Evolutionary conservation across 2,113 vertebrate genomes (phyloP).

Genomic region (Podilymbus podiceps): DNA sequence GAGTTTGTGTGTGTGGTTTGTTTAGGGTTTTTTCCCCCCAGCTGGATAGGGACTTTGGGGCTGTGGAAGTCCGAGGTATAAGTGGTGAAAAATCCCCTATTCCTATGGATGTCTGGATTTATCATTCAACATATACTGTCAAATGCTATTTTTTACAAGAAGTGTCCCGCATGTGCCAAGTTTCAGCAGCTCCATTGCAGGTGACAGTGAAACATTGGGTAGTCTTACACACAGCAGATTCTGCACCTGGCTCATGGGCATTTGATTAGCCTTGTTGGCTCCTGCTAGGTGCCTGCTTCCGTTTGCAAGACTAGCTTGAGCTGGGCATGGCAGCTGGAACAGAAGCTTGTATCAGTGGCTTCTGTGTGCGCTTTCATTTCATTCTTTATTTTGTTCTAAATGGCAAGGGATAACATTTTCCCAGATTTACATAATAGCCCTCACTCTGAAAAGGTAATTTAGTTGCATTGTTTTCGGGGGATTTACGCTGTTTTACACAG

Average conservation of each 20-base stretch:
- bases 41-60: neutral
- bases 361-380: fast-evolving
- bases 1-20: no score
- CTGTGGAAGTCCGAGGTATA: neutral
- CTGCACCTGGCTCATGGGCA: neutral
- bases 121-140: neutral
- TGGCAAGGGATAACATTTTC: no score
- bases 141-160: neutral
- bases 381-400: neutral
- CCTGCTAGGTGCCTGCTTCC: no score
- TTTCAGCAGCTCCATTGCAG: neutral
- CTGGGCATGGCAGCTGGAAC: neutral
- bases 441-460: neutral
- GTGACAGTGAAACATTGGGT: neutral
- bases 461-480: neutral
- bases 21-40: neutral
- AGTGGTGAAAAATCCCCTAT: neutral
- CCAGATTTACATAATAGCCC: neutral
- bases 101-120: neutral
- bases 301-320: no score
- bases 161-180: no score
- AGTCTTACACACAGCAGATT: neutral
- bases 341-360: no score
- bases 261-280: no score
- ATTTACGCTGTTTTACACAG: neutral